Evolutionary conservation across 2,797 vertebrate species (phyloP), one percentile per base, ranked within the genome.

Genomic region (Taenioides sp.): DNA sequence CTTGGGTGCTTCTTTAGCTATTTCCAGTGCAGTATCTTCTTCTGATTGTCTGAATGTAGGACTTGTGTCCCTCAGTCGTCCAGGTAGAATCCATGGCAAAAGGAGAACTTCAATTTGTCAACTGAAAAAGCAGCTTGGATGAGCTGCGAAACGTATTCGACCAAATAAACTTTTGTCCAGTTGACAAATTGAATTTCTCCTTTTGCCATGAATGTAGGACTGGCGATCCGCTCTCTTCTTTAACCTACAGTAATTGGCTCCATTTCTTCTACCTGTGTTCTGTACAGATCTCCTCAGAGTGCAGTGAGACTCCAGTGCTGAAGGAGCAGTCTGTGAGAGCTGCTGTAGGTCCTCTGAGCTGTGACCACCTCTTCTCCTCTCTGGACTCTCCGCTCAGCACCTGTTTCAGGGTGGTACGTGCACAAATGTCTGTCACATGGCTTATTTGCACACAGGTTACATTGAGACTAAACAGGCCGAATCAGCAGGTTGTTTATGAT

Each of bases 361-460:
- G 93, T 63, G 65, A 64, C 74, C 43, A 47, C 16, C 43, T 96
- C 69, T 97, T 96, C 87, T 92, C 92, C 63, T 95, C 94, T 27
- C 54, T 88, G 0, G 80, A 75, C 57, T 96, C 95, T 27, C 85
- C 91, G 5, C 93, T 97, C n/a, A 88, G 92, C 70, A 90, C 91
- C 85, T 96, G 96, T 82, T 98, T 97, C 82, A 89, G 70, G 81
- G 95, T 96, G 87, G 95, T 96, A 90, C 94, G 94, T 93, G 60
- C 60, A 60, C 67, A 47, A 27, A 27, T 27, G 25, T 50, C 63
- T 57, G 52, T 17, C 31, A 22, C 20, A 40, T 40, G 10, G 1
- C 7, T 62, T 62, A 37, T 62, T n/a, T 11, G 20, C 18, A n/a
- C 34, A n/a, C n/a, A 12, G 31, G 7, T 37, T 40, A 40, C 4